A percentile compares a stretch with the other conserved stretches of the same genome.
Conservation (phyloP, 2,113 vertebrate genomes). For the Thamnophis sirtalis region DNA sequence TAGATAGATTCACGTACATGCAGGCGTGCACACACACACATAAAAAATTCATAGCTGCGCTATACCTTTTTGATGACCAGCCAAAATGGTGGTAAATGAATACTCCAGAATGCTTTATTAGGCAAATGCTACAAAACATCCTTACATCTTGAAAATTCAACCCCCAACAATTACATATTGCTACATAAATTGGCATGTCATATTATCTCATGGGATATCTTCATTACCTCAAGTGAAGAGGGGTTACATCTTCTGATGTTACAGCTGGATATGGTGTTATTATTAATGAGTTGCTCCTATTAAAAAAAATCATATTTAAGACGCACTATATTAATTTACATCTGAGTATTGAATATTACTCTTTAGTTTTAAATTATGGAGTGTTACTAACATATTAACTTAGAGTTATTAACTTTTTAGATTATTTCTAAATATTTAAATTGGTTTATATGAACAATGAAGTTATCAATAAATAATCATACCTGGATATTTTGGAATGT, state of each 20-base stretch:
- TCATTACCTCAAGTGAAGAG: slow-evolving; percentile 58
- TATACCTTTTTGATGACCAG: background rate
- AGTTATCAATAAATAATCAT: background rate
- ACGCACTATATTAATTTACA: background rate
- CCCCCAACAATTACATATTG: background rate
- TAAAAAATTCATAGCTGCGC: background rate
- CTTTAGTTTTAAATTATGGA: background rate
- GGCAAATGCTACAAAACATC: background rate
- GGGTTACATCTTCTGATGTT: background rate
- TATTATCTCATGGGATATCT: background rate
- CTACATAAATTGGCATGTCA: background rate
- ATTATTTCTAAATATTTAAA: background rate
- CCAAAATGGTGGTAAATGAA: background rate
- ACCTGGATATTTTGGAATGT: background rate
- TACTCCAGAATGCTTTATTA: background rate
- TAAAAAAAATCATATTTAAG: slow-evolving; percentile 24
- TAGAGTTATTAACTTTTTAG: background rate
- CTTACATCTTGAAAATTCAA: background rate
- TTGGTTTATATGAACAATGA: background rate
- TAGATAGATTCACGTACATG: too few relatives aligned
- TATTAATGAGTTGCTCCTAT: slow-evolving; percentile 45
- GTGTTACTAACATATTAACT: background rate
- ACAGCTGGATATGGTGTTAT: slow-evolving; percentile 20
- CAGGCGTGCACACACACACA: too few relatives aligned
- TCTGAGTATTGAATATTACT: background rate